Percentiles rank a stretch among this genome's conserved stretches.
Conservation (phyloP, 2,888 invertebrate genomes). For the Idaea straminata region DNA sequence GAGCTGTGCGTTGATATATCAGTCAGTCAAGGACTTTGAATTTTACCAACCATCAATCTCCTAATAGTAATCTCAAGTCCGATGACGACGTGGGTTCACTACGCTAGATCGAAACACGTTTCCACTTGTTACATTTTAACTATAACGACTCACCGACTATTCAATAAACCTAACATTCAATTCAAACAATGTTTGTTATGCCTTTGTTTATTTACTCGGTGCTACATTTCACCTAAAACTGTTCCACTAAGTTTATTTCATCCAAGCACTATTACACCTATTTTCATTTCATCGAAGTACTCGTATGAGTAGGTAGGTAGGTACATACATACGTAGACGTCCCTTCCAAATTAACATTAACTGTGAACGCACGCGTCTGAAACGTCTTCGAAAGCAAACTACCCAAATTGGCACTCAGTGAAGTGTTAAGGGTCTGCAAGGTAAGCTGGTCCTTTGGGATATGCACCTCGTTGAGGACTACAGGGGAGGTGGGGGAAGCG, state of each 20-base stretch:
- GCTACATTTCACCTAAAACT: no score
- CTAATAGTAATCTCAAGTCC: not conserved
- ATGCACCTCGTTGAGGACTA: constrained; percentile 10
- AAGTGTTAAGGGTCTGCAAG: constrained; percentile 55
- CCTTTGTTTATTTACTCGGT: no score
- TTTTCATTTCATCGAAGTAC: not conserved
- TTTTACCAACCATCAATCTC: not conserved
- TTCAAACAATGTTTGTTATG: no score
- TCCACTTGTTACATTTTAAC: no score
- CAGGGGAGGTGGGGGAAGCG: constrained; percentile 5
- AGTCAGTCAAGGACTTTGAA: no score
- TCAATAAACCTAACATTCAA: no score
- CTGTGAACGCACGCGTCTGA: constrained; percentile 23
- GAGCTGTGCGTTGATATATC: no score
- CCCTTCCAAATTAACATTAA: constrained; percentile 21
- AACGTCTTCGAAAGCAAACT: constrained; percentile 37
- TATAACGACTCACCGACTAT: no score
- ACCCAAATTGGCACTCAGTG: constrained; percentile 62
- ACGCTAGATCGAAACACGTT: no score
- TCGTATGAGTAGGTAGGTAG: not conserved
- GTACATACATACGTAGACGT: not conserved
- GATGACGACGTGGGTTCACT: not conserved
- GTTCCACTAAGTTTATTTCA: no score
- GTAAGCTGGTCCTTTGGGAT: constrained; percentile 4
- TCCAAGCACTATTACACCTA: no score